Evolutionary conservation across 2,888 invertebrate species (phyloP).

Genomic region (Drosophila greeni): DNA sequence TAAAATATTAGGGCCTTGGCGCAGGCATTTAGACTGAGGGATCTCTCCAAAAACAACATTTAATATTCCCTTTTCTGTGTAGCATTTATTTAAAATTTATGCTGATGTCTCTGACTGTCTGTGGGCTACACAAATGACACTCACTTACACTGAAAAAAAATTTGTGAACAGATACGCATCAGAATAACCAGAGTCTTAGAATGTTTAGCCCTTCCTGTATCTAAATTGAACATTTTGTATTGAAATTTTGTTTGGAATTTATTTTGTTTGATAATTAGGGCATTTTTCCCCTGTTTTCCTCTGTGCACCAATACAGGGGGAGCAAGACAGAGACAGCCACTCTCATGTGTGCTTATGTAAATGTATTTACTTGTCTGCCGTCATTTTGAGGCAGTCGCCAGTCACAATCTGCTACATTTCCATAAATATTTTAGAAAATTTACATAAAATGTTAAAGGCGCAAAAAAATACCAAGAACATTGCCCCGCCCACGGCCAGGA

Average conservation of each 20-base stretch:
- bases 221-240: too few species aligned
- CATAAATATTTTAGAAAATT: conserved; percentile 75
- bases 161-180: too few species aligned
- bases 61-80: conserved; percentile 67
- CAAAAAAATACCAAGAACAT: conserved; percentile 20
- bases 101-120: conserved; percentile 64
- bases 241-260: accelerated
- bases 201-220: background rate
- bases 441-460: conserved; percentile 66
- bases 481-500: background rate
- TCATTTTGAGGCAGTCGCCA: conserved; percentile 65
- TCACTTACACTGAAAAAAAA: conserved; percentile 19
- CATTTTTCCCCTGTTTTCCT: background rate
- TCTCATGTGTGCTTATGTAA: conserved; percentile 48
- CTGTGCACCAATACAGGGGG: background rate
- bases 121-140: conserved; percentile 41
- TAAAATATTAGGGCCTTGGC: conserved; percentile 31
- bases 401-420: conserved; percentile 74
- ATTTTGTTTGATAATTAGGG: background rate
- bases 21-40: conserved; percentile 25
- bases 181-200: background rate
- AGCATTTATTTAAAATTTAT: conserved; percentile 71
- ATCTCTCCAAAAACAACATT: conserved; percentile 51
- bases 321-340: conserved; percentile 1
- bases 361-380: conserved; percentile 66